Percentiles rank a stretch among this genome's conserved stretches.
Conservation (phyloP, 2,888 invertebrate genomes). For the Apodemia hepburni region DNA sequence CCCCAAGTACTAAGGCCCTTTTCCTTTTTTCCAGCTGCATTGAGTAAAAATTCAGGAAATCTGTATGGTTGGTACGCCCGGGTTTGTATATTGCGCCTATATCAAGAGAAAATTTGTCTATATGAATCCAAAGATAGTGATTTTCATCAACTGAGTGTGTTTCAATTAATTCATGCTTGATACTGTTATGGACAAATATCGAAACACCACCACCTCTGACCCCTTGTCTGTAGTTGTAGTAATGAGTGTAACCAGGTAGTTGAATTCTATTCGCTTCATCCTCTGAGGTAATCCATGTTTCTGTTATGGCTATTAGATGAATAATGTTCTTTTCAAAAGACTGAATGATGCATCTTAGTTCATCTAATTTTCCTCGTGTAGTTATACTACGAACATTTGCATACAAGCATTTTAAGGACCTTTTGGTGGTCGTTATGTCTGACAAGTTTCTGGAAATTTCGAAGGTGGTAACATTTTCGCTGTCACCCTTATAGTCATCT, state of each 20-base stretch:
- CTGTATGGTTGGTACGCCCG: conserved; percentile 26
- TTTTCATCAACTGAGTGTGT: conserved; percentile 27
- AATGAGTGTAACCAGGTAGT: conserved; percentile 15
- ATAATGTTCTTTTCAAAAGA: conserved; percentile 5
- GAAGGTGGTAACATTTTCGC: not conserved
- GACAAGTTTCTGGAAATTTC: not conserved
- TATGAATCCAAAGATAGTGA: conserved; percentile 34
- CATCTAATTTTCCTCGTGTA: conserved; percentile 18
- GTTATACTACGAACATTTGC: conserved; percentile 18
- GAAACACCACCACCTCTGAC: conserved; percentile 24
- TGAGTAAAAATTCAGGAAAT: conserved; percentile 26
- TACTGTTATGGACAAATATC: conserved; percentile 18
- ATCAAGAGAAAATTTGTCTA: conserved; percentile 28
- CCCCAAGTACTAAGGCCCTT: conserved; percentile 31
- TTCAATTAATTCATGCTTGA: conserved; percentile 27
- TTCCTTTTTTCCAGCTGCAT: conserved; percentile 25
- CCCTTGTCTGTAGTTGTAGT: conserved; percentile 17
- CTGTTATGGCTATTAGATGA: conserved; percentile 16
- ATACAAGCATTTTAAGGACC: conserved; percentile 15
- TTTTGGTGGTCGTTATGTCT: not conserved
- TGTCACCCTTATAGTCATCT: not conserved
- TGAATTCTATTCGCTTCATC: conserved; percentile 11
- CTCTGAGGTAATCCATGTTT: conserved; percentile 21
- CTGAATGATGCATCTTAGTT: conserved; percentile 19
- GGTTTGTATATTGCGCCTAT: conserved; percentile 33